These are phyloP conservation scores for Pitangus sulphuratus DNA, from an alignment of 2,797 vertebrate genomes.

Conservation along the genomic window DNA sequence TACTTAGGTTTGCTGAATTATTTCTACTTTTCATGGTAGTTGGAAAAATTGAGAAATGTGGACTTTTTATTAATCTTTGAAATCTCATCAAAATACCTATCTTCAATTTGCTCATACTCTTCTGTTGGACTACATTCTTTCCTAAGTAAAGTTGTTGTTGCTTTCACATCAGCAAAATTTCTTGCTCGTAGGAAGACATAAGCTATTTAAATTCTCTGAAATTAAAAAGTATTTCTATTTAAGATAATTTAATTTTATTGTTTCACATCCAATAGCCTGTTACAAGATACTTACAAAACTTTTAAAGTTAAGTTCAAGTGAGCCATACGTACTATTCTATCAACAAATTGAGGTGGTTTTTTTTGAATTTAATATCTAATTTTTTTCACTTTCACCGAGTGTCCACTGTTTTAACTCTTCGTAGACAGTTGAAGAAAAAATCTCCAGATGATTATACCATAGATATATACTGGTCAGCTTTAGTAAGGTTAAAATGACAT, in stretches of 20 bases:
- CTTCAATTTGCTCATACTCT: not conserved
- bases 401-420: not conserved
- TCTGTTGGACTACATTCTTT: constrained; percentile 3
- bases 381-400: not conserved
- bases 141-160: not conserved
- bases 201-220: not conserved
- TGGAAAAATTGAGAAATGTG: not conserved
- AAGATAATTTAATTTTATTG: not conserved
- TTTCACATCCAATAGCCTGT: not conserved
- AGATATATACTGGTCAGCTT: not conserved
- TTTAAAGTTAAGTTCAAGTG: not conserved
- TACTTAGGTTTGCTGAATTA: not conserved
- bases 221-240: not conserved
- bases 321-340: not conserved
- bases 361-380: not conserved
- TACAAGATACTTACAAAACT: not conserved
- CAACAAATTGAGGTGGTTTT: not conserved
- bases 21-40: not conserved
- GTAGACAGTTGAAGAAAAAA: not conserved
- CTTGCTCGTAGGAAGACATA: not conserved
- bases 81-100: constrained; percentile 19
- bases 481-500: not conserved
- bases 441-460: not conserved
- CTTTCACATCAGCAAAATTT: not conserved
- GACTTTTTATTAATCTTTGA: constrained; percentile 7